Percentiles rank a stretch among this genome's conserved stretches.
These are phyloP conservation scores for Eristalis intricaria DNA, from an alignment of 2,888 invertebrate genomes.

Conservation along the genomic window DNA sequence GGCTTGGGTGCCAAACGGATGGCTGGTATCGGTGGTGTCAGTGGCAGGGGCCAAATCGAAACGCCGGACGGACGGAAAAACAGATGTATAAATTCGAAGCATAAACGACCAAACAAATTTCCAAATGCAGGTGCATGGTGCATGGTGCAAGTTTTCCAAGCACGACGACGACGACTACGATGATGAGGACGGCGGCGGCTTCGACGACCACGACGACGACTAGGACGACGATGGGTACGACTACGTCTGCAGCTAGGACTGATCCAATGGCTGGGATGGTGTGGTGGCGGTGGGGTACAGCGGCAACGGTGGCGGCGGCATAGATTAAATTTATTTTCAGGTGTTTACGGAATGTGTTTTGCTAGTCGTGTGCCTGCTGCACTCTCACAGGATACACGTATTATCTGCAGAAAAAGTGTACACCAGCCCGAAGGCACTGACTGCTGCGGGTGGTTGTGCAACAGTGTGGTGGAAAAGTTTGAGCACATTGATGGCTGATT, in stretches of 20 bases:
- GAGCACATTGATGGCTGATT: not conserved
- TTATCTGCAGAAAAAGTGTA: constrained; percentile 46
- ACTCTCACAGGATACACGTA: constrained; percentile 57
- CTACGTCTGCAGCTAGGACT: constrained; percentile 7
- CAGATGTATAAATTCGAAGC: constrained; percentile 70
- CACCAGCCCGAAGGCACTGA: constrained; percentile 12
- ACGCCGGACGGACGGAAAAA: constrained; percentile 43
- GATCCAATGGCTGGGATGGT: constrained; percentile 14
- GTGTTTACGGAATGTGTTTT: constrained; percentile 73
- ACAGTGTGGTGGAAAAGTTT: constrained; percentile 27
- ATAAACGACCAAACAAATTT: constrained; percentile 72
- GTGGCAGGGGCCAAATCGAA: not conserved
- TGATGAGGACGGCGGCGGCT: not conserved
- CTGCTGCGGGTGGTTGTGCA: not conserved
- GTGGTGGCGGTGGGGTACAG: not conserved
- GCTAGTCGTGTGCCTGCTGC: constrained; percentile 63
- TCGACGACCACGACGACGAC: constrained; percentile 32
- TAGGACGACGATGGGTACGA: constrained; percentile 12
- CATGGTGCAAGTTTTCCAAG: constrained; percentile 64
- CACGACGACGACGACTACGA: constrained; percentile 41
- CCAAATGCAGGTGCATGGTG: constrained; percentile 66
- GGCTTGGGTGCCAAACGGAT: not conserved
- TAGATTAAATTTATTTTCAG: constrained; percentile 75
- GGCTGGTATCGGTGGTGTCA: not conserved
- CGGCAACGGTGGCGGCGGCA: constrained; percentile 55